These are phyloP conservation scores for Spisula solida DNA, from an alignment of 2,888 invertebrate genomes.

Conservation along the genomic window DNA sequence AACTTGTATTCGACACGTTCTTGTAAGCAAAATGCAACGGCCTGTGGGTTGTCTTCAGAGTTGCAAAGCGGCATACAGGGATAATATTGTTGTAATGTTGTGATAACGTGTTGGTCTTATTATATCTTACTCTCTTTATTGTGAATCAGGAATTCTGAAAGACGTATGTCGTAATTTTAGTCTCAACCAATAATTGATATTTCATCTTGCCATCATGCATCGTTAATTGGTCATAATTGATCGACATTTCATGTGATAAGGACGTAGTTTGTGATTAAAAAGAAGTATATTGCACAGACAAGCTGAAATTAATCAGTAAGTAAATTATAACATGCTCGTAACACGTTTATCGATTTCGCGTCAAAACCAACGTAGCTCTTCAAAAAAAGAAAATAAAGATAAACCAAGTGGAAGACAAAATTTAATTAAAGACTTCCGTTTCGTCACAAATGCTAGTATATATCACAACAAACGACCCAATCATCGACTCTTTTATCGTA, in stretches of 20 bases:
- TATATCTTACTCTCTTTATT: background rate
- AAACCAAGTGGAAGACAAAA: no score
- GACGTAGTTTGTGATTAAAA: background rate
- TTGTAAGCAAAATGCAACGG: no score
- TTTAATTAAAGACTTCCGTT: no score
- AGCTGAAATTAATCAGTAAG: background rate
- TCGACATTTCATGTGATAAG: constrained; percentile 14
- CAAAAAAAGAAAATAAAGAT: background rate
- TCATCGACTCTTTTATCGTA: background rate
- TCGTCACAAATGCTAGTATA: no score
- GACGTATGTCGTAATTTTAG: background rate
- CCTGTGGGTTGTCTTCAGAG: no score
- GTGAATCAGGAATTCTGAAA: background rate
- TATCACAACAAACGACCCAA: no score
- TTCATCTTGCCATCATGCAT: background rate
- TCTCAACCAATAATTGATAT: background rate
- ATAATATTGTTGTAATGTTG: no score
- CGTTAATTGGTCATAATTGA: background rate
- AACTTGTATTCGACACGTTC: no score
- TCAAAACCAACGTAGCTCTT: background rate
- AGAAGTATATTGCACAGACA: background rate
- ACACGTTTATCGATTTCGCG: background rate
- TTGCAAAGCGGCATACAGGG: no score
- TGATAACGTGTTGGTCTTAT: background rate
- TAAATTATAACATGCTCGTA: background rate